These are phyloP conservation scores for Cherax quadricarinatus DNA, from an alignment of 1,140 invertebrate species.

Conservation along the genomic window DNA sequence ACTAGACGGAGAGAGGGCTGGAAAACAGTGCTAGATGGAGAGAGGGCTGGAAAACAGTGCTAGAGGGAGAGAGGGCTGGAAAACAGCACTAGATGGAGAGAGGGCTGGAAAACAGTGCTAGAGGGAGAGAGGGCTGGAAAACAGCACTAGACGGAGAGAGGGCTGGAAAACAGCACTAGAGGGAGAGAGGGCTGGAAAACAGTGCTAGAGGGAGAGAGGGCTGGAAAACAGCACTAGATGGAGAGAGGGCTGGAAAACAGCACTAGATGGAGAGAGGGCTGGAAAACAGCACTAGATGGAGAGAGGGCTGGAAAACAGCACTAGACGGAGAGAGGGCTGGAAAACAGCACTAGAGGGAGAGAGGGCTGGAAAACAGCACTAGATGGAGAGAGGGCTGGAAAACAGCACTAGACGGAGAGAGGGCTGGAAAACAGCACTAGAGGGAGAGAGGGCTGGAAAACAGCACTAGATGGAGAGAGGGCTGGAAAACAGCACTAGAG, in stretches of 20 bases:
- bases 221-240: too few relatives aligned
- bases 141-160: too few relatives aligned
- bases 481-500: neutral
- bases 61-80: too few relatives aligned
- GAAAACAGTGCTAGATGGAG: neutral
- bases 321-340: neutral
- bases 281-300: neutral
- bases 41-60: neutral
- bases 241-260: too few relatives aligned
- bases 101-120: too few relatives aligned
- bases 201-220: too few relatives aligned
- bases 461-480: neutral
- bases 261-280: too few relatives aligned
- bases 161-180: too few relatives aligned
- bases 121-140: too few relatives aligned
- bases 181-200: neutral
- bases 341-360: neutral
- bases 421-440: neutral
- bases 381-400: neutral
- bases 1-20: neutral
- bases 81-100: neutral
- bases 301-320: neutral
- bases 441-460: too few relatives aligned
- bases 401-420: neutral
- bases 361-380: neutral